Evolutionary conservation across 1,140 invertebrate species (phyloP).

Genomic region (Hestina assimilis): DNA sequence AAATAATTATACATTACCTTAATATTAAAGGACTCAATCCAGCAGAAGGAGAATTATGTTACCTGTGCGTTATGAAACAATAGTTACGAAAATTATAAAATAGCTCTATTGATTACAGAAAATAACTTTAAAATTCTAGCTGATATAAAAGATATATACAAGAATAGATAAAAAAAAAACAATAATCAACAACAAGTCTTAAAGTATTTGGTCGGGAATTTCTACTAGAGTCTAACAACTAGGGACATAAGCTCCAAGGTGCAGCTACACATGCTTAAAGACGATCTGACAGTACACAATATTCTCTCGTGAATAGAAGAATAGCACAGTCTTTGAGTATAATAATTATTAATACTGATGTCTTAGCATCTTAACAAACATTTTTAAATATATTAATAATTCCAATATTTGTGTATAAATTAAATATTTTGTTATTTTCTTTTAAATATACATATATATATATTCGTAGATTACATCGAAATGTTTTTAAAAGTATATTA

Average conservation of each 20-base stretch:
- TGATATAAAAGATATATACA: slow-evolving; percentile 3
- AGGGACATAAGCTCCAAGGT: slow-evolving; percentile 74
- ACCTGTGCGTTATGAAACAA: not conserved
- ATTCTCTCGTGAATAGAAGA: slow-evolving; percentile 69
- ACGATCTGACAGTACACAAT: slow-evolving; percentile 54
- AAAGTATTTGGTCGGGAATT: slow-evolving; percentile 74
- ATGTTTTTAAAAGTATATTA: slow-evolving; percentile 44
- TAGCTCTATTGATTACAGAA: not conserved
- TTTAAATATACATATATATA: slow-evolving; percentile 20
- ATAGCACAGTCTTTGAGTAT: slow-evolving; percentile 71
- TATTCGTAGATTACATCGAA: slow-evolving; percentile 39
- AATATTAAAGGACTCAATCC: not conserved
- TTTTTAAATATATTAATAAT: slow-evolving; percentile 32
- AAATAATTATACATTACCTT: not conserved
- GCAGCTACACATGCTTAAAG: slow-evolving; percentile 64
- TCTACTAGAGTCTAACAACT: slow-evolving; percentile 71
- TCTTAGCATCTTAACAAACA: slow-evolving; percentile 43
- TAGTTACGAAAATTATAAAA: not conserved
- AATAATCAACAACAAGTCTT: slow-evolving; percentile 62
- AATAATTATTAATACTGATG: slow-evolving; percentile 69
- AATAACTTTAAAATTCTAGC: not conserved
- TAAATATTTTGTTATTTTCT: slow-evolving; percentile 26
- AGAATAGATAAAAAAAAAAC: slow-evolving; percentile 40
- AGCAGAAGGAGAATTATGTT: not conserved
- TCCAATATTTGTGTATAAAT: slow-evolving; percentile 32